These are phyloP conservation scores for Corella eumyota DNA, from an alignment of 23 tunicate genomes.

Conservation along the genomic window DNA sequence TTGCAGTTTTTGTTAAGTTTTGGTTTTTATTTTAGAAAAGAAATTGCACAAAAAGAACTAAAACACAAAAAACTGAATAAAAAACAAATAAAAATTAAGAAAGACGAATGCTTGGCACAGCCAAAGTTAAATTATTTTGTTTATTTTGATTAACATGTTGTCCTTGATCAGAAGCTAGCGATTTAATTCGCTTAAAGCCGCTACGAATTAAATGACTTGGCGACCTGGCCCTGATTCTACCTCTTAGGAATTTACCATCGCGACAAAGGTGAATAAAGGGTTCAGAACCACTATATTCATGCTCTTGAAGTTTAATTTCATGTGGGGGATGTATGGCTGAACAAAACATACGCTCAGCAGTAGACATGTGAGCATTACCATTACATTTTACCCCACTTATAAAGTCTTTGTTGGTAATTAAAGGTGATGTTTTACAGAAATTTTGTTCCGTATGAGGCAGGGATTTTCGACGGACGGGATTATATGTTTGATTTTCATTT, in stretches of 20 bases:
- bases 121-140: neutral
- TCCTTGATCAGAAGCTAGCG: slow-evolving; percentile 25
- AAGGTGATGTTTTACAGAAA: no score
- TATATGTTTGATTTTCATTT: neutral
- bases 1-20: no score
- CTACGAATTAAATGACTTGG: slow-evolving; percentile 41
- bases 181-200: slow-evolving; percentile 47
- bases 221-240: slow-evolving; percentile 20
- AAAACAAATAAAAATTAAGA: neutral
- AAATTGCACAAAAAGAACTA: no score
- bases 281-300: slow-evolving; percentile 50
- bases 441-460: no score
- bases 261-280: slow-evolving; percentile 75
- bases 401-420: no score
- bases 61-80: no score
- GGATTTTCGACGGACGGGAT: neutral
- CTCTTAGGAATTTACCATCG: slow-evolving; percentile 19
- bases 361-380: no score
- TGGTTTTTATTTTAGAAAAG: no score
- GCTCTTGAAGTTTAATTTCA: slow-evolving; percentile 19
- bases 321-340: no score
- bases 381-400: no score
- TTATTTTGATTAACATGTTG: slow-evolving; percentile 10
- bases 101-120: neutral
- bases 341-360: no score